phyloP scores from a whole-genome alignment of 2,113 vertebrate genomes.

The Phylloscopus trochilus region DNA sequence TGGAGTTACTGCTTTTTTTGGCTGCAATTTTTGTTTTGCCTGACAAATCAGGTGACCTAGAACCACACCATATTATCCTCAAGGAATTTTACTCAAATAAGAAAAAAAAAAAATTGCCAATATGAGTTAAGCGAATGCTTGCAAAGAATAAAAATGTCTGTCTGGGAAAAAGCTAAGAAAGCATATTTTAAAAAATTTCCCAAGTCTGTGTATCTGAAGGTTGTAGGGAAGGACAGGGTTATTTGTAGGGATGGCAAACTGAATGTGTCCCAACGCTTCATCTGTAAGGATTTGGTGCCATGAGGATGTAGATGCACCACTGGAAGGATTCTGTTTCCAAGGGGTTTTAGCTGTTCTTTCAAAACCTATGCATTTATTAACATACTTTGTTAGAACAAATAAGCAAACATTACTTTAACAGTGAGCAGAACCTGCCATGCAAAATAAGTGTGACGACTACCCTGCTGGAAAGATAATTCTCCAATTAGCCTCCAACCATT shows the following conservation, averaged over 20 bases:
- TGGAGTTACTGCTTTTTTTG: background rate
- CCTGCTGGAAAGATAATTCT: conserved; percentile 31
- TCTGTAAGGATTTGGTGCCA: background rate
- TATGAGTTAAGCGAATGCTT: background rate
- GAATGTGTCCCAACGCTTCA: accelerated
- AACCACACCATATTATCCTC: background rate
- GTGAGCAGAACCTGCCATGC: background rate
- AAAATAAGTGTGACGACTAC: conserved; percentile 23
- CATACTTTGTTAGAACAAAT: background rate
- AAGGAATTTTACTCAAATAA: background rate
- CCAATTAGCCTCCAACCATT: conserved; percentile 33
- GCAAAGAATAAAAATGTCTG: background rate
- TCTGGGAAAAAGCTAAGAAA: background rate
- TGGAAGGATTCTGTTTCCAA: background rate
- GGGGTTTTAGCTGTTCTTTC: background rate
- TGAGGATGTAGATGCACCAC: background rate
- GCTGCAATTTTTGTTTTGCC: background rate
- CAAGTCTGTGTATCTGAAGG: background rate
- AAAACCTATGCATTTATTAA: background rate
- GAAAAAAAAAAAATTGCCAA: background rate
- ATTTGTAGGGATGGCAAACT: background rate
- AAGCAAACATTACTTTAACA: background rate
- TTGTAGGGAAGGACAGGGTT: background rate
- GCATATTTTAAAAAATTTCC: background rate
- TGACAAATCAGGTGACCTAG: background rate